phyloP scores from a whole-genome alignment of 2,113 vertebrate species.

The Embiotoca jacksoni region DNA sequence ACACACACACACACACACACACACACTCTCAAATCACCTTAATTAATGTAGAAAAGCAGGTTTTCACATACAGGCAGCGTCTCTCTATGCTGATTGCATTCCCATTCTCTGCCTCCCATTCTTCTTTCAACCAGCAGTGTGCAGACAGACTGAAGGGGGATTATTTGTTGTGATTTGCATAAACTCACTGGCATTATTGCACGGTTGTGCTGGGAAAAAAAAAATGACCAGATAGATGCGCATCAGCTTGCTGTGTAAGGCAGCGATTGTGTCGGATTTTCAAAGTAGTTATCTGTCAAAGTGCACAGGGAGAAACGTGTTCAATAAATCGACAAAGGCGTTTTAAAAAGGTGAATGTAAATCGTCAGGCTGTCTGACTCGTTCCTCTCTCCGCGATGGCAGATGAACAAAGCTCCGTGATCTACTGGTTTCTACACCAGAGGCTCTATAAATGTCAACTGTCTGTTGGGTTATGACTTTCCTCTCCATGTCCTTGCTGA shows the following conservation, averaged over 20 bases:
- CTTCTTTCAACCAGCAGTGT: slow-evolving; percentile 61
- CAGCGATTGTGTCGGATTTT: slow-evolving; percentile 2
- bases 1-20: neutral
- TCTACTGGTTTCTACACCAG: neutral
- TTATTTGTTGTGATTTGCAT: slow-evolving; percentile 65
- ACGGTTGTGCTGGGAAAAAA: neutral
- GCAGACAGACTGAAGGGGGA: slow-evolving; percentile 39
- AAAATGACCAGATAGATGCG: slow-evolving; percentile 22
- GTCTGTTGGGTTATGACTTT: slow-evolving; percentile 29
- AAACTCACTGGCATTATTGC: slow-evolving; percentile 9
- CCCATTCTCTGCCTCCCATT: slow-evolving; percentile 39
- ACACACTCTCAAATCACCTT: slow-evolving; percentile 43
- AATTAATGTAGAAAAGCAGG: slow-evolving; percentile 62
- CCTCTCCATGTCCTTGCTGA: neutral
- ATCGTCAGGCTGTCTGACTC: slow-evolving; percentile 4
- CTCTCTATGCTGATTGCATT: slow-evolving; percentile 64
- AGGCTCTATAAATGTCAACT: slow-evolving; percentile 2
- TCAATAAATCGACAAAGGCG: neutral
- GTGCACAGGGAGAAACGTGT: neutral
- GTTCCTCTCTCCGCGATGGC: slow-evolving; percentile 15
- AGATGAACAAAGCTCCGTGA: slow-evolving; percentile 42
- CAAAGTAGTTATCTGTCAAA: slow-evolving; percentile 7
- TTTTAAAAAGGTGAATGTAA: slow-evolving; percentile 6
- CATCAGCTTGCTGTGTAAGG: neutral
- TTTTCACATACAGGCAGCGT: slow-evolving; percentile 39